Evolutionary conservation across 2,797 vertebrate species (phyloP).

Genomic region (Lepus oiostolus): DNA sequence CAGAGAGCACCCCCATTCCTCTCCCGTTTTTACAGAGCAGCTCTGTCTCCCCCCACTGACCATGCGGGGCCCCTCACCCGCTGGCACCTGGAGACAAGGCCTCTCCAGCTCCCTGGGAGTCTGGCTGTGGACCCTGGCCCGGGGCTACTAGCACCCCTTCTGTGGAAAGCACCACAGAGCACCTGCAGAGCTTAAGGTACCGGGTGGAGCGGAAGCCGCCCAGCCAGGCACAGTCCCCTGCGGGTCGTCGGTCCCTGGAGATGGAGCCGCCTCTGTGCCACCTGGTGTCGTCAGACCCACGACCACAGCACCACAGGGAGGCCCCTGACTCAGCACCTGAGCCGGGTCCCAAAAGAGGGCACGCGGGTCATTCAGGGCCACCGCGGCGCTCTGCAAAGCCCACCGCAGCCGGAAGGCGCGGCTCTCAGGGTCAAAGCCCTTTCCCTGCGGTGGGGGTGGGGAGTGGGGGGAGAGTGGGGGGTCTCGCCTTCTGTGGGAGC

Average conservation of each 20-base stretch:
- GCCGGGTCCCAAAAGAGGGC: accelerated
- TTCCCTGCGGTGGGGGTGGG: no score
- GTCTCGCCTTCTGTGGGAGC: no score
- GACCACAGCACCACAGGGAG: background rate
- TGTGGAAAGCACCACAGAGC: no score
- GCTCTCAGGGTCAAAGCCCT: no score
- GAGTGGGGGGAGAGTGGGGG: no score
- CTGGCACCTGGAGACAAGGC: background rate
- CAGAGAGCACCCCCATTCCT: background rate
- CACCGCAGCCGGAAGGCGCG: background rate
- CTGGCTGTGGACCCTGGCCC: background rate
- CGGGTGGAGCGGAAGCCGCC: no score
- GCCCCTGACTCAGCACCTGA: background rate
- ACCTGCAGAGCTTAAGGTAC: background rate
- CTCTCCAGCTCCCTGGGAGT: background rate
- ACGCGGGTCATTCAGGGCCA: no score
- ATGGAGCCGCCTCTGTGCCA: background rate
- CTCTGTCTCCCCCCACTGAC: background rate
- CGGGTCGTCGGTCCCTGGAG: accelerated
- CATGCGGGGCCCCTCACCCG: background rate
- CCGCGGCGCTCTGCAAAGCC: background rate
- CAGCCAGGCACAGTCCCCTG: background rate
- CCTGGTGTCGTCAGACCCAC: no score
- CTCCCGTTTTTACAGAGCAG: background rate
- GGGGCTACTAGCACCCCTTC: background rate